phyloP scores from a whole-genome alignment of 2,113 vertebrate species.

The Elephantulus edwardii region DNA sequence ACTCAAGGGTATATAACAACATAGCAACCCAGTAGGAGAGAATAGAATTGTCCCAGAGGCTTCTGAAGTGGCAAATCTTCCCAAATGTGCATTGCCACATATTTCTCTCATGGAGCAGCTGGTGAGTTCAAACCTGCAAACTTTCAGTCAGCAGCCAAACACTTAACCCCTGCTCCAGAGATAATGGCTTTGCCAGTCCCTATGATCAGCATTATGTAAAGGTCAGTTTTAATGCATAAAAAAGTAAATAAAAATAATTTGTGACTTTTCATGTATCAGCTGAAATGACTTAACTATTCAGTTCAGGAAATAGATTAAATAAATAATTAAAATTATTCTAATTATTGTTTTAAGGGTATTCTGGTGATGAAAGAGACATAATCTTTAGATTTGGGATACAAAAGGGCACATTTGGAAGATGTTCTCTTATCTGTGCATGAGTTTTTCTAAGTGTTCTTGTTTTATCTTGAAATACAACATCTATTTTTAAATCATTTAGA shows the following conservation, averaged over 20 bases:
- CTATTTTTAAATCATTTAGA: neutral
- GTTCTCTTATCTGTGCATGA: neutral
- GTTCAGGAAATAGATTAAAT: neutral
- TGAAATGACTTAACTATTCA: constrained; percentile 18
- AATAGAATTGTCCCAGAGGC: neutral
- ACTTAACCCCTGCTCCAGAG: neutral
- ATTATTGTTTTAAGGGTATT: constrained; percentile 1
- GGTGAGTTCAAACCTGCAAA: neutral
- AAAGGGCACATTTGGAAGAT: neutral
- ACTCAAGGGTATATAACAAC: neutral
- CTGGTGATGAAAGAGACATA: neutral
- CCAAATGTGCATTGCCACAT: neutral
- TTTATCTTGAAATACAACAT: neutral
- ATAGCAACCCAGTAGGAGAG: neutral
- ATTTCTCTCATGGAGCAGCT: neutral
- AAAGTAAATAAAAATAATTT: constrained; percentile 3
- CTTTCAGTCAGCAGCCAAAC: neutral
- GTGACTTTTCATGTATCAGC: constrained; percentile 12
- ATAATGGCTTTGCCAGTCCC: neutral
- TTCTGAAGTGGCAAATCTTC: neutral
- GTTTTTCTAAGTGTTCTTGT: neutral
- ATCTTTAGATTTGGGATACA: neutral
- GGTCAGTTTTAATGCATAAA: neutral
- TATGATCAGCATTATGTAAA: neutral
- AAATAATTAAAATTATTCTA: neutral